Evolutionary conservation across 2,888 invertebrate species (phyloP).

Genomic region (Torymus tubicola): DNA sequence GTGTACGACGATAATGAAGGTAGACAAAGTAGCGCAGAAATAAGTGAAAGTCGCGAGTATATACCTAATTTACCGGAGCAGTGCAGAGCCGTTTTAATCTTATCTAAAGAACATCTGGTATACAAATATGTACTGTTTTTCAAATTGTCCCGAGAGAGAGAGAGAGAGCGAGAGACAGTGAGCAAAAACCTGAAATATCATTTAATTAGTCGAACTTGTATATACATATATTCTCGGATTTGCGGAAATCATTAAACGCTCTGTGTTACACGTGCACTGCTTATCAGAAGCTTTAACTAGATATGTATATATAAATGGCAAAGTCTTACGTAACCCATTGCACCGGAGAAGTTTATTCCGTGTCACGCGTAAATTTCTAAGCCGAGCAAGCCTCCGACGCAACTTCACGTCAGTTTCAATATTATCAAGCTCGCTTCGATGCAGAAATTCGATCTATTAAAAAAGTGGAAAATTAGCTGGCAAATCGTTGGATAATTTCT

Average conservation of each 20-base stretch:
- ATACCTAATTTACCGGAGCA: slow-evolving; percentile 7
- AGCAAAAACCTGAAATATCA: slow-evolving; percentile 35
- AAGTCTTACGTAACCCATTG: slow-evolving; percentile 6
- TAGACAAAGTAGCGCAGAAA: slow-evolving; percentile 1
- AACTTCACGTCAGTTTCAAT: no score
- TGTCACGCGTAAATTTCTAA: neutral
- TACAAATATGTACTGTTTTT: slow-evolving; percentile 37
- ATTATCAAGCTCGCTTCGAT: no score
- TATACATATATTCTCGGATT: neutral
- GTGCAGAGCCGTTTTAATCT: slow-evolving; percentile 14
- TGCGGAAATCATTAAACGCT: slow-evolving; percentile 24
- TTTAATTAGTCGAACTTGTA: slow-evolving; percentile 40
- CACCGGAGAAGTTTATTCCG: neutral
- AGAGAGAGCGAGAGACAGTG: no score
- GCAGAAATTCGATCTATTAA: no score
- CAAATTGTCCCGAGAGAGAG: slow-evolving; percentile 4
- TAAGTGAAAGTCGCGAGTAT: slow-evolving; percentile 36
- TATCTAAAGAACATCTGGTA: slow-evolving; percentile 39
- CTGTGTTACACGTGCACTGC: slow-evolving; percentile 10
- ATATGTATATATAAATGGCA: slow-evolving; percentile 1
- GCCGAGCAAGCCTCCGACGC: neutral
- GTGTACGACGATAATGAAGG: slow-evolving; percentile 1
- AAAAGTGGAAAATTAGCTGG: no score
- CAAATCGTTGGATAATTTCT: no score
- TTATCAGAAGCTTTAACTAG: slow-evolving; percentile 26